A percentile compares a stretch with the other conserved stretches of the same genome.
phyloP scores from a whole-genome alignment of 2,888 invertebrate genomes.

The Adineta ricciae region DNA sequence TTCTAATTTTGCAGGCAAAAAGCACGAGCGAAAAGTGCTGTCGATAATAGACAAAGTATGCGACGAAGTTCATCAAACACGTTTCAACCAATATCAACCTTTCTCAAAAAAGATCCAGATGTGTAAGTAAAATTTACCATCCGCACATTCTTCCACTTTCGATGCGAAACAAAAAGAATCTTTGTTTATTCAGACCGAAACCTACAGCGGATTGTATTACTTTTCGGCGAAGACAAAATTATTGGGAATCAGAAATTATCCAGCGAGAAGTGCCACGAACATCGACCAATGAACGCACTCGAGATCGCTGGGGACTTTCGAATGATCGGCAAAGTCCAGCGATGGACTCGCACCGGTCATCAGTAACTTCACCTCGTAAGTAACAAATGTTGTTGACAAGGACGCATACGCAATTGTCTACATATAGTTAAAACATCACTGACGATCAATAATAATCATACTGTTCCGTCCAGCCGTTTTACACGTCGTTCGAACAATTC shows the following conservation, averaged over 20 bases:
- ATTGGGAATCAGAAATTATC: neutral
- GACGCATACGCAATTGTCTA: too few relatives aligned
- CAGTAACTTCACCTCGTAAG: neutral
- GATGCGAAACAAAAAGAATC: too few relatives aligned
- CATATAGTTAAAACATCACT: neutral
- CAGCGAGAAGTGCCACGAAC: neutral
- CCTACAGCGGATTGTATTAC: neutral
- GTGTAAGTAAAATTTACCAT: neutral
- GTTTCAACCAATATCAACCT: neutral
- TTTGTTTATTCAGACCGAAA: neutral
- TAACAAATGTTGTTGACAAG: too few relatives aligned
- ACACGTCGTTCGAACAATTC: neutral
- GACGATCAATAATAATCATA: neutral
- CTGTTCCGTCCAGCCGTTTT: neutral
- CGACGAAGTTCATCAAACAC: slow-evolving; percentile 11
- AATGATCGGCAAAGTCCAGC: neutral
- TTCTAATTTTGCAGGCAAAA: neutral
- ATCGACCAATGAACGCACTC: neutral
- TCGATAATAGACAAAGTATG: neutral
- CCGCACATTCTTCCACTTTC: too few relatives aligned
- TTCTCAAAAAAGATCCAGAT: neutral
- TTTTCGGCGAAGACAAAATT: neutral
- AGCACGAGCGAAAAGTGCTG: neutral
- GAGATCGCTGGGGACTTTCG: neutral
- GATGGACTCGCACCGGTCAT: neutral